Base-by-base conservation (phyloP, 2,888 invertebrate genomes). In the Megaustenia siamemsis region DNA sequence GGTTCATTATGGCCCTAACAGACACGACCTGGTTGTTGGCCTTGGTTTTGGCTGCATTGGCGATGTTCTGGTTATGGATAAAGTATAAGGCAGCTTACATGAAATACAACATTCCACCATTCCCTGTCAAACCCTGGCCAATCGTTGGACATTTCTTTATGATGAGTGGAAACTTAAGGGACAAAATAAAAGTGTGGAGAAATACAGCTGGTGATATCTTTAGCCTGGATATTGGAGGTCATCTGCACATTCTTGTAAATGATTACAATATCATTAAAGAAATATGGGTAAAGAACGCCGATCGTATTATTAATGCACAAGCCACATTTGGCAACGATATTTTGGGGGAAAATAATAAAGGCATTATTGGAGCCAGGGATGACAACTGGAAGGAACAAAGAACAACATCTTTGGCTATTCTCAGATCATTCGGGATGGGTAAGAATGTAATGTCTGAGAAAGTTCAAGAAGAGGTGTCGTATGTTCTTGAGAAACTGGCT, bases 331-430 rank as follows among this genome's bases (percentile, higher is more conserved):
- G n/a, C 5, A 2, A 38, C 6, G 73, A 73, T 5, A 40, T 73
- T 18, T 15, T 73, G 18, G 73, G 43, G 18, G 43, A 73, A 40
- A 21, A 40, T 10, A 43, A 73, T 43, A 6, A 40, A 43, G 73
- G 73, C 6, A 73, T 73, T 24, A 28, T 73, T 45, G 38, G 18
- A n/a, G 45, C 43, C 38, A 18, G 43, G 21, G 73, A 45, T 43
- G 43, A 73, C n/a, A 73, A 43, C 45, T 73, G 73, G 73, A 73
- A 73, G 21, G 73, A 73, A 28, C 73, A 73, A 43, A 73, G 73
- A 43, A 40, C 73, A 40, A 38, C 38, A 35, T 18, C 43, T n/a
- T 43, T 73, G 1, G 18, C 40, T 24, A 73, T 73, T 73, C 73
- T 73, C 21, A 18, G 73, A 40, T 43, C 38, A n/a, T 73, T 73